Percentiles rank a stretch among this genome's conserved stretches.
These are phyloP conservation scores for Smithornis capensis DNA, from an alignment of 2,113 vertebrate genomes.

Conservation along the genomic window DNA sequence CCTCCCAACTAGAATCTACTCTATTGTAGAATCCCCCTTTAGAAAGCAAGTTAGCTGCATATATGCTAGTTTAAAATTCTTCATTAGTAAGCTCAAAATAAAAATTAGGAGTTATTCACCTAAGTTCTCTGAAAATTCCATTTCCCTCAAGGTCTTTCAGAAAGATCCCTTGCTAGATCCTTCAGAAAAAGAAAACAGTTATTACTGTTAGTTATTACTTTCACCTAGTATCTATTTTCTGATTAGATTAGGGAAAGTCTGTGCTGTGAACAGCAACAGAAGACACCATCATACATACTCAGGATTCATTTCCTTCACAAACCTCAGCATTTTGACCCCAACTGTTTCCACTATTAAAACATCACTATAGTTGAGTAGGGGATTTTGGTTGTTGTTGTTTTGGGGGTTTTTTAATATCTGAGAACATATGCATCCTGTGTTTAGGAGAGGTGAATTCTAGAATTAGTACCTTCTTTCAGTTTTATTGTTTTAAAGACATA, in stretches of 20 bases:
- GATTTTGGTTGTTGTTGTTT: not conserved
- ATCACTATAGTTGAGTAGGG: not conserved
- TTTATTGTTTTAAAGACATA: not conserved
- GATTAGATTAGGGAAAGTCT: not conserved
- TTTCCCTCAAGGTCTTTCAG: not conserved
- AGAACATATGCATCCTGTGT: not conserved
- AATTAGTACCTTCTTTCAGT: rapidly evolving
- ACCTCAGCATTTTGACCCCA: not conserved
- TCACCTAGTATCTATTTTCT: not conserved
- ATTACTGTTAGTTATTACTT: not conserved
- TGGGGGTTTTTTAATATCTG: rapidly evolving
- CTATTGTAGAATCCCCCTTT: not conserved
- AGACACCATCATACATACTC: not conserved
- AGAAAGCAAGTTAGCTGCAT: not conserved
- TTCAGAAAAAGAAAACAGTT: not conserved
- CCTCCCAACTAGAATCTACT: not conserved
- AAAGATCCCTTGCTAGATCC: not conserved
- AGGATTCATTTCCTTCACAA: not conserved
- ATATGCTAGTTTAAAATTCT: not conserved
- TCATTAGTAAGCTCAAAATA: not conserved
- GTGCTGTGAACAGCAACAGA: not conserved
- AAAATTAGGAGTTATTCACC: not conserved
- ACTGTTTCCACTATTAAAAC: not conserved
- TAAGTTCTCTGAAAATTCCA: not conserved
- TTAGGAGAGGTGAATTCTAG: not conserved